These are phyloP conservation scores for Halcyon senegalensis DNA, from an alignment of 2,113 vertebrate genomes.

Conservation along the genomic window DNA sequence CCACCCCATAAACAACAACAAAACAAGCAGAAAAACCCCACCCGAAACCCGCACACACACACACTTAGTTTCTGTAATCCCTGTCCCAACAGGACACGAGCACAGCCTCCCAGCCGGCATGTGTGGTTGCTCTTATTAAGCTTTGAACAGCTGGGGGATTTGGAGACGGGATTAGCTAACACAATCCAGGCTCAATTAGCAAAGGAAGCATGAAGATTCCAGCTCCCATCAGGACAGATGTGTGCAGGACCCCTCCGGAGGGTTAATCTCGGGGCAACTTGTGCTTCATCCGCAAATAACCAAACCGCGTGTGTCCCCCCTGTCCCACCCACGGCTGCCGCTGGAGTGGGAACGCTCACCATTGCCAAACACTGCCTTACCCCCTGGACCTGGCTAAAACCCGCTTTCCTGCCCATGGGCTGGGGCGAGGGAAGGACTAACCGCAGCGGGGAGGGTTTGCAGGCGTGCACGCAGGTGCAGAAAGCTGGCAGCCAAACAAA, in stretches of 20 bases:
- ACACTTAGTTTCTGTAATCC: neutral
- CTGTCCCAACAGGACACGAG: neutral
- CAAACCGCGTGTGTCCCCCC: neutral
- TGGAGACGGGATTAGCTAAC: constrained; percentile 9
- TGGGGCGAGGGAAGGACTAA: constrained; percentile 18
- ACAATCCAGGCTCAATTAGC: constrained; percentile 13
- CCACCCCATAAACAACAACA: neutral
- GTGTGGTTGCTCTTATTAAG: neutral
- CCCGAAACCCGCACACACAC: neutral
- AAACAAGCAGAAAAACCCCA: neutral
- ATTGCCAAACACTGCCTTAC: neutral
- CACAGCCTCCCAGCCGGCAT: neutral
- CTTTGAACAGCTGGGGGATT: constrained; percentile 19
- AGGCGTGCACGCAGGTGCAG: constrained; percentile 45
- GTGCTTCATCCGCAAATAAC: neutral
- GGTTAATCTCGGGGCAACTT: neutral
- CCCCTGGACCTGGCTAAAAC: neutral
- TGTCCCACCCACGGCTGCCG: neutral
- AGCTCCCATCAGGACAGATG: neutral
- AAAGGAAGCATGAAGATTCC: constrained; percentile 13
- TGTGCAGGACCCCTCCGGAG: neutral
- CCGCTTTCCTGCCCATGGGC: neutral
- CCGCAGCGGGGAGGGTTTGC: neutral
- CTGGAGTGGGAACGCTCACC: neutral
- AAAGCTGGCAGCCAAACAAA: constrained; percentile 62